These are phyloP conservation scores for Drosophila mimica DNA, from an alignment of 2,888 invertebrate species.

Conservation along the genomic window DNA sequence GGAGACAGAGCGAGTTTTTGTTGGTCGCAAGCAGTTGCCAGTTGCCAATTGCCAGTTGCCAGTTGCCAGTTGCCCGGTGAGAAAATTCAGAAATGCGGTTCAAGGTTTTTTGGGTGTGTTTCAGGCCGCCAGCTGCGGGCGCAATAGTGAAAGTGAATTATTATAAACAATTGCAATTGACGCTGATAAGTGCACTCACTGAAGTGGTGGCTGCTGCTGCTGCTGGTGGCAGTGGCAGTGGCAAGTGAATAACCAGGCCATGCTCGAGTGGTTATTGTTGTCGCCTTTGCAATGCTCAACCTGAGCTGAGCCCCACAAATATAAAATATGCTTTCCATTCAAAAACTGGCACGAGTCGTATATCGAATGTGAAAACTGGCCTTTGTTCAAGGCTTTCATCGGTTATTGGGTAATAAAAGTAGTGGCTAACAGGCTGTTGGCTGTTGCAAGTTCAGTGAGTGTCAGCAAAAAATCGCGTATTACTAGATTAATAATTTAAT, in stretches of 20 bases:
- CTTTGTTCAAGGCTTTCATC: constrained; percentile 20
- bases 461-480: no score
- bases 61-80: constrained; percentile 37
- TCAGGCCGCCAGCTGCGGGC: constrained; percentile 29
- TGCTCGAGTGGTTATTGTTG: constrained; percentile 44
- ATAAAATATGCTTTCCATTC: constrained; percentile 33
- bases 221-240: neutral
- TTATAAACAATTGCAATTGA: constrained; percentile 75
- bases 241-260: constrained; percentile 24
- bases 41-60: constrained; percentile 15
- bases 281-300: constrained; percentile 19
- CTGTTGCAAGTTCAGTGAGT: neutral
- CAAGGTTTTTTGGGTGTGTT: constrained; percentile 55
- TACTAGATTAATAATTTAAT: neutral
- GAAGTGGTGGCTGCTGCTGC: neutral
- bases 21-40: constrained; percentile 24
- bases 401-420: constrained; percentile 9
- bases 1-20: constrained; percentile 2
- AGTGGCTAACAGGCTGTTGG: neutral
- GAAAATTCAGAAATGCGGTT: constrained; percentile 46
- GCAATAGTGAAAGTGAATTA: constrained; percentile 72
- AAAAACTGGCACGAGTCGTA: constrained; percentile 31
- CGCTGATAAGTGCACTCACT: constrained; percentile 49
- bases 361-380: constrained; percentile 35
- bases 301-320: constrained; percentile 21